phyloP scores from a whole-genome alignment of 2,888 invertebrate genomes.

The Eupithecia vulgata region DNA sequence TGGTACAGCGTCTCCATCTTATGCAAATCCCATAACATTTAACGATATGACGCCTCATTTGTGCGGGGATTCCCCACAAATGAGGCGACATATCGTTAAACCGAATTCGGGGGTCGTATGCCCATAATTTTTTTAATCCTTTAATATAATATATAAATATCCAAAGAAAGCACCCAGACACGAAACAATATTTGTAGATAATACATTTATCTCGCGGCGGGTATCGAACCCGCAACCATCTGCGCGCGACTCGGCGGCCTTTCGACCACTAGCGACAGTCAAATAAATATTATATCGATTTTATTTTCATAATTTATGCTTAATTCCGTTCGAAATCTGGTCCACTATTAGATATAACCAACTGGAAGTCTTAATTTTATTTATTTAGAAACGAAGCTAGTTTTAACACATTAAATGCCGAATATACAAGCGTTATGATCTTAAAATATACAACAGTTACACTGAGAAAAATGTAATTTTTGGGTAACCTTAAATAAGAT shows the following conservation, averaged over 20 bases:
- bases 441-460: background rate
- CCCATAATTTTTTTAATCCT: background rate
- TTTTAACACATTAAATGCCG: slow-evolving; percentile 1
- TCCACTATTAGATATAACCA: slow-evolving; percentile 2
- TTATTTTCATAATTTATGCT: background rate
- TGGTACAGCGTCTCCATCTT: too few species aligned
- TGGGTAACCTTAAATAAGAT: too few species aligned
- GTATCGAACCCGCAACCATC: background rate
- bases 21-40: too few species aligned
- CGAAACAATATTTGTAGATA: background rate
- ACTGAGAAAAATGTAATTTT: too few species aligned
- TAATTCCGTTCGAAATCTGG: background rate
- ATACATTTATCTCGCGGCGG: background rate
- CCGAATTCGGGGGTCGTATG: background rate
- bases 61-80: too few species aligned
- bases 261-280: background rate
- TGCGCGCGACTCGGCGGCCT: background rate
- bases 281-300: background rate
- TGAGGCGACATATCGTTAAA: background rate
- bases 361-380: background rate
- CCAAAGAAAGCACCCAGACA: background rate
- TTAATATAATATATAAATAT: background rate
- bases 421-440: background rate
- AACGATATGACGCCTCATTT: too few species aligned
- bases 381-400: background rate